Base-by-base conservation (phyloP, 37 sponge, comb jelly and placozoan species). In the Spongia lamella region DNA sequence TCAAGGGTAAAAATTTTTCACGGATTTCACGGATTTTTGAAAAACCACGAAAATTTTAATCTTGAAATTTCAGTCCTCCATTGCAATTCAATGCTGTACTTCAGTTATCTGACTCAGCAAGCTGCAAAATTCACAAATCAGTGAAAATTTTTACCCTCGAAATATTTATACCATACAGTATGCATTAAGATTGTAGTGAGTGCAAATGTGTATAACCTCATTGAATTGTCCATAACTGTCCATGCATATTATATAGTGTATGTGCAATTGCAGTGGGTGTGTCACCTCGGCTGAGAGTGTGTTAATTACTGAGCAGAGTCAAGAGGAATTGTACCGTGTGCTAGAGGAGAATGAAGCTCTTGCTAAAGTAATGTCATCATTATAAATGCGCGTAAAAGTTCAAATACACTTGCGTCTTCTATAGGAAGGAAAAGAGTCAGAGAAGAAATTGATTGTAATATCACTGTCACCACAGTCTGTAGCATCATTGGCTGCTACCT, bases 211-310 rank as follows among this genome's bases (percentile, higher is more conserved):
- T 17, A 20, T 52, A 17, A 20, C 17, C 17, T 17, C 17, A 52
- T 52, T 15, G 54, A 52, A 20, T 52, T 52, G 27, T 20, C 22
- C 11, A 29, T 29, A 19, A 16, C 22, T 9, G 27, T 11, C 62
- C n/a, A 38, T 7, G 15, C 17, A 29, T 25, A 9, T 65, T 11
- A 38, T 7, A 24, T 38, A 13, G 17, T 26, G 24, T 31, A 26
- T 60, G 24, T 60, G 24, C 17, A 15, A 19, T 64, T 21, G 3
- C 21, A 94, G 99, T 84, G 99, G 99, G 9, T 98, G 99, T 68
- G 86, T 98, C 34, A 98, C 99, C 11, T 95, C 96, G 34, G 99
- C 99, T 20, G 97, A 96, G 80, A 93, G 86, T 72, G 97, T 96
- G 0, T 81, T 96, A 21, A 93, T 96, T 29, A 58, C 69, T 21